A percentile compares a stretch with the other conserved stretches of the same genome.
Conservation (phyloP, 2,113 vertebrate species). For the Oriolus oriolus region DNA sequence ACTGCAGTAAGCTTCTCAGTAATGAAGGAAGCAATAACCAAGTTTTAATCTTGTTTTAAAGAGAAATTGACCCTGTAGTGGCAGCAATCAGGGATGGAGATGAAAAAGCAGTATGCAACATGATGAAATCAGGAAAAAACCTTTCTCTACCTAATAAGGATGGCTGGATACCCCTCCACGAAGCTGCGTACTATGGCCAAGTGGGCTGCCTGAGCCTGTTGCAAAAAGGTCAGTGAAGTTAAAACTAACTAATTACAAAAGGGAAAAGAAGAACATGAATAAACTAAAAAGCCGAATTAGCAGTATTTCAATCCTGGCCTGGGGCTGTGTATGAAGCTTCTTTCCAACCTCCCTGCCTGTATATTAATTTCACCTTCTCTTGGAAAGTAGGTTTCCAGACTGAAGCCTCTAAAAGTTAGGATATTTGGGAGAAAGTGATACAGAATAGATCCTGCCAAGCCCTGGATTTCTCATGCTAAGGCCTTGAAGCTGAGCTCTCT, state of each 20-base stretch:
- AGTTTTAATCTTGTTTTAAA: conserved; percentile 53
- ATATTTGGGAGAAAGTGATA: not conserved
- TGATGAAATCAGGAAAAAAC: conserved; percentile 73
- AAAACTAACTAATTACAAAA: not conserved
- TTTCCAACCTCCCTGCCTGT: not conserved
- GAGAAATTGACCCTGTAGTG: conserved; percentile 75
- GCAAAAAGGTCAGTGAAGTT: conserved; percentile 77
- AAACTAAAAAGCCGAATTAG: not conserved
- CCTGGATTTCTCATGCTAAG: not conserved
- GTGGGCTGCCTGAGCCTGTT: conserved; percentile 79
- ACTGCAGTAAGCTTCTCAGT: not conserved
- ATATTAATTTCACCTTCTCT: not conserved
- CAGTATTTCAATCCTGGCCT: not conserved
- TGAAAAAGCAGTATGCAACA: conserved; percentile 64
- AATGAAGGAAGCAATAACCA: conserved; percentile 9
- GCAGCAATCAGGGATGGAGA: conserved; percentile 76
- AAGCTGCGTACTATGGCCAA: conserved; percentile 85
- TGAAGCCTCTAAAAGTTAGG: not conserved
- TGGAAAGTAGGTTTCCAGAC: not conserved
- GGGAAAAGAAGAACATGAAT: not conserved
- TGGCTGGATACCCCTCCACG: conserved; percentile 87
- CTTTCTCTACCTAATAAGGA: conserved; percentile 80
- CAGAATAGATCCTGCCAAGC: not conserved
- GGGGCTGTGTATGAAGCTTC: not conserved
- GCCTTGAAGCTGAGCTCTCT: not conserved